Base-by-base conservation (phyloP, 2,113 vertebrate species). In the Albula goreensis region DNA sequence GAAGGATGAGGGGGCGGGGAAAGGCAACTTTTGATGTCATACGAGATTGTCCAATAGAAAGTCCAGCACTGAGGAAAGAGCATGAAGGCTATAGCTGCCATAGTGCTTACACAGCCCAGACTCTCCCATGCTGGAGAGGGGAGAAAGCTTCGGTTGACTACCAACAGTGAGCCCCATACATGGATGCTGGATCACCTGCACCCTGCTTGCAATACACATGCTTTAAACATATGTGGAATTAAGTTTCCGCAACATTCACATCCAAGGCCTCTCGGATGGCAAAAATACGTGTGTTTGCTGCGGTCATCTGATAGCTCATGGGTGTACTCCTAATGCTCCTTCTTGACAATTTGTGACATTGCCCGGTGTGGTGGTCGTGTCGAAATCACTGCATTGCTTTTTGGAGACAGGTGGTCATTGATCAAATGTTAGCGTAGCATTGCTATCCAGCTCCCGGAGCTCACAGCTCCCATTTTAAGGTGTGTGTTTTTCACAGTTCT, bases 391-490 rank as follows among this genome's bases (percentile, higher is more conserved):
- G 48, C 41, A 85, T 70, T 25, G 53, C 66, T 79, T 51, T 78
- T 48, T 66, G 22, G 50, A 56, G 81, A 83, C 81, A 79, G 52
- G 52, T 85, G 66, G 52, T 80, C 41, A 82, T 78, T 70, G 83
- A 60, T 80, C 66, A 84, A 12, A n/a, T 15, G 4, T 17, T 51
- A 49, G 25, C 80, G 78, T 31, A 5, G 19, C 77, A 48, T 50
- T 12, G 53, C 83, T 53, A 12, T 22, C 77, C 81, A 53, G 80
- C 50, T 74, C 60, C 63, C n/a, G 3, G 5, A 19, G 17, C 19
- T n/a, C 22, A n/a, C 17, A 4, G 17, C 17, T 49, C 56, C 15
- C 17, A 22, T 86, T 41, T 8, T 53, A 17, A n/a, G 17, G 49
- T 31, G 25, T 11, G 19, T 80, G 12, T 41, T 50, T 82, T 53